A percentile compares a stretch with the other conserved stretches of the same genome.
Conservation (phyloP, 2,113 vertebrate species). For the Grallaria varia region DNA sequence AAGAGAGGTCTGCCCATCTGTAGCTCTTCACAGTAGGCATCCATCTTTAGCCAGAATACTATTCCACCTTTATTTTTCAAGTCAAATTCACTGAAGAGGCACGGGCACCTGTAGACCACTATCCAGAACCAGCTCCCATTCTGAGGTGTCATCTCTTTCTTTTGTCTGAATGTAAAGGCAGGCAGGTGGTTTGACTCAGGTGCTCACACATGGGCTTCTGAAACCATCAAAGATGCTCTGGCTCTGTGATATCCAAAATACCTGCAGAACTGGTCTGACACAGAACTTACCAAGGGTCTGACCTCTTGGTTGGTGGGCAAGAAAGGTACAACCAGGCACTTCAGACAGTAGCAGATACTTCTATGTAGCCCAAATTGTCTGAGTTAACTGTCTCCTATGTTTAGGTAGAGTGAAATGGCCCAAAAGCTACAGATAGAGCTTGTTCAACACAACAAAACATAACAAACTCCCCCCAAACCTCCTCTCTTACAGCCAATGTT, state of each 20-base stretch:
- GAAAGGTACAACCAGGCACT: background rate
- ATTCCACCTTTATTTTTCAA: background rate
- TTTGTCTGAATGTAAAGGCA: background rate
- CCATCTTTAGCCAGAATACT: background rate
- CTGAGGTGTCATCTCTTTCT: background rate
- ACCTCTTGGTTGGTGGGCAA: background rate
- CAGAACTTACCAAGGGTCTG: background rate
- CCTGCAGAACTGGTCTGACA: background rate
- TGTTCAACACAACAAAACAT: background rate
- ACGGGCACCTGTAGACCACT: background rate
- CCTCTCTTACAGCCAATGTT: background rate
- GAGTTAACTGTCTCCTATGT: background rate
- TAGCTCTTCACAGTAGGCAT: background rate
- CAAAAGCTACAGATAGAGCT: background rate
- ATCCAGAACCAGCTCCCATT: background rate
- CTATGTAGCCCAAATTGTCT: background rate
- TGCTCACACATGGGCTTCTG: background rate
- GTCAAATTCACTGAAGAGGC: background rate
- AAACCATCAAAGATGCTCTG: background rate
- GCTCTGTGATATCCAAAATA: background rate
- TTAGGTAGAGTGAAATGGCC: background rate
- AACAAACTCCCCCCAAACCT: background rate
- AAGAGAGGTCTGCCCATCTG: background rate
- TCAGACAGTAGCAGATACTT: background rate
- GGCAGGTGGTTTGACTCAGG: background rate